Evolutionary conservation across 2,888 invertebrate genomes (phyloP), one percentile per base, ranked within the genome.

Genomic region (Nudaria mundana): DNA sequence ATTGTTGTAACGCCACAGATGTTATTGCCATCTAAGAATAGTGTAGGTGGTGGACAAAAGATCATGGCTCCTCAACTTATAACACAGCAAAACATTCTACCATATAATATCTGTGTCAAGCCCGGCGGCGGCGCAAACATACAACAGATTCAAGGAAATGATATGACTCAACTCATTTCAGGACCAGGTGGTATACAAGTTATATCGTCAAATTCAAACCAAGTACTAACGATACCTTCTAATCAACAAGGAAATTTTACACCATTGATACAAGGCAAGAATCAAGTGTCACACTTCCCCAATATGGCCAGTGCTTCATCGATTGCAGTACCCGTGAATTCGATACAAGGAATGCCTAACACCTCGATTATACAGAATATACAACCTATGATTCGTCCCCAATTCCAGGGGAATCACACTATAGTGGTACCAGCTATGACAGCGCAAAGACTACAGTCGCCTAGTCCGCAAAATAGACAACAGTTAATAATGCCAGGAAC

Each of bases 1-100:
- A 86, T 89, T 34, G 88, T 89, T 15, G 89, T 89, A 5, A 88
- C 89, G 1, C 89, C 89, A 11, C 89, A 89, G 52, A 86, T 90
- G 86, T 59, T 90, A 31, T 53, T 86, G 14, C 89, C 88, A 3
- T 82, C 88, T 1, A 89, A 89, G 66, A 83, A 84, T 15, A 84
- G 78, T 53, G 63, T 78, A 5, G 73, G 81, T 2, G 61, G 69
- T 16, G 78, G 76, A 1, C 84, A 85, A 42, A 89, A 89, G 63
- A 71, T 87, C 3, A 79, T 87, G 73, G 52, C 80, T 0, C 81
- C 85, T 0, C 88, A 88, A 58, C 73, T 88, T 36, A 83, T 88
- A 30, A 80, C 87, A n/a, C 88, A 88, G 57, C 82, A 79, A 8
- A 81, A 82, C 5, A 56, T 87, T 37, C 52, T 89, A 7, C 89